A percentile compares a stretch with the other conserved stretches of the same genome.
These are phyloP conservation scores for Urosaurus nigricauda DNA, from an alignment of 2,797 vertebrate species.

Conservation along the genomic window DNA sequence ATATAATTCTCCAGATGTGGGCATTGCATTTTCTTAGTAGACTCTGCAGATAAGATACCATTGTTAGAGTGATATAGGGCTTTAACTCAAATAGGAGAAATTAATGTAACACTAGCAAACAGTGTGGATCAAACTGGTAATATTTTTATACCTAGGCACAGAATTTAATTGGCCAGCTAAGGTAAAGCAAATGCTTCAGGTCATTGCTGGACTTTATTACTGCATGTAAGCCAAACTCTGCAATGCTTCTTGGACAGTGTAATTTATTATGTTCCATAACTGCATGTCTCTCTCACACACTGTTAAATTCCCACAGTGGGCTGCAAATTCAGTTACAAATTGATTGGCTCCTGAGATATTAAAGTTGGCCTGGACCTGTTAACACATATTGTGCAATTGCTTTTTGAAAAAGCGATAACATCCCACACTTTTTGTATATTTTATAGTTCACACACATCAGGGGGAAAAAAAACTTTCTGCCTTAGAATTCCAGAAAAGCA, in stretches of 20 bases:
- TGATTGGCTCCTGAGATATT: neutral
- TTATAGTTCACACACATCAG: constrained; percentile 18
- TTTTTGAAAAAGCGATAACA: constrained; percentile 42
- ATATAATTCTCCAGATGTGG: too few relatives aligned
- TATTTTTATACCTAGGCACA: constrained; percentile 18
- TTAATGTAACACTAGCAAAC: neutral
- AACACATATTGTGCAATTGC: constrained; percentile 20
- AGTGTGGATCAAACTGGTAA: neutral
- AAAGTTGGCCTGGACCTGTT: neutral
- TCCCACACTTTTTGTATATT: neutral
- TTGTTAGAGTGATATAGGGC: too few relatives aligned
- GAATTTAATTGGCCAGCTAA: neutral
- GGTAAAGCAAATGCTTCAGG: constrained; percentile 9
- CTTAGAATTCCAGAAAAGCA: constrained; percentile 35
- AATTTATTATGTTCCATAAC: constrained; percentile 47
- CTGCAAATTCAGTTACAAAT: constrained; percentile 42
- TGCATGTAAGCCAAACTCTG: constrained; percentile 39
- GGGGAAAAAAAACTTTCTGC: constrained; percentile 7
- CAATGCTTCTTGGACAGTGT: constrained; percentile 27
- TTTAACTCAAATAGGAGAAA: neutral
- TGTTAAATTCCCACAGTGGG: constrained; percentile 38
- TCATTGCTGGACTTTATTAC: constrained; percentile 17
- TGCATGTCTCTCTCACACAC: neutral
- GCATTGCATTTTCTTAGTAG: too few relatives aligned
- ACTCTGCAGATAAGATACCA: neutral